phyloP scores from a whole-genome alignment of 1,140 invertebrate species.

The Drusus annulatus region DNA sequence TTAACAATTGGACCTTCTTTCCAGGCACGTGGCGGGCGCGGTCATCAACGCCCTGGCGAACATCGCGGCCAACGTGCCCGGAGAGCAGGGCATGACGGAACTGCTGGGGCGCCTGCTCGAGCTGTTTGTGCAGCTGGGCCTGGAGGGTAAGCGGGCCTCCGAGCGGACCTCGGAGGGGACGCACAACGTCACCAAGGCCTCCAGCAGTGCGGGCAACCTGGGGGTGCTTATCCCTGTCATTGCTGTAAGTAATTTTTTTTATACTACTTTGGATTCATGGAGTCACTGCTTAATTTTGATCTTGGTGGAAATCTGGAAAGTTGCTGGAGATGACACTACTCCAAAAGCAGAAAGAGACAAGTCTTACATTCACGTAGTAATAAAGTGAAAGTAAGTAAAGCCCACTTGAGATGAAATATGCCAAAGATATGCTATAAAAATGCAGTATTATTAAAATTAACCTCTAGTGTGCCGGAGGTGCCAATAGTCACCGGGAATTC shows the following conservation, averaged over 20 bases:
- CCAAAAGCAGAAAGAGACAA: too few relatives aligned
- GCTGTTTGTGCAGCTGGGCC: slow-evolving; percentile 96
- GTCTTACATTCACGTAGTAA: too few relatives aligned
- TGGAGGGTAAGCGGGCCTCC: slow-evolving; percentile 95
- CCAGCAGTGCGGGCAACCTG: slow-evolving; percentile 95
- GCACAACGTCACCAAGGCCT: slow-evolving; percentile 82
- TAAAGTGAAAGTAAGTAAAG: too few relatives aligned
- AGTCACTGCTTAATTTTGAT: too few relatives aligned
- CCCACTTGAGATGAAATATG: too few relatives aligned
- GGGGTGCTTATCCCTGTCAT: slow-evolving; percentile 98
- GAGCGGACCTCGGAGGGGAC: slow-evolving; percentile 93
- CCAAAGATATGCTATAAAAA: too few relatives aligned
- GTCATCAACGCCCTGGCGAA: slow-evolving; percentile 96
- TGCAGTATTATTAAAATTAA: too few relatives aligned
- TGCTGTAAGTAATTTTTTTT: slow-evolving; percentile 74
- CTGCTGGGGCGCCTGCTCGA: slow-evolving; percentile 91
- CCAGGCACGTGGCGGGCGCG: slow-evolving; percentile 91
- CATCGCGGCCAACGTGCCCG: slow-evolving; percentile 94
- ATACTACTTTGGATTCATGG: too few relatives aligned
- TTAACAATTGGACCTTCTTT: slow-evolving; percentile 11
- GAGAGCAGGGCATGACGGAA: slow-evolving; percentile 89
- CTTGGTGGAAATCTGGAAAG: too few relatives aligned
- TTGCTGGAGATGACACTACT: too few relatives aligned
- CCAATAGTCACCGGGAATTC: too few relatives aligned
- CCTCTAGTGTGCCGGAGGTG: too few relatives aligned